Base-by-base conservation (phyloP, 2,797 vertebrate species). In the Halcyon badia region DNA sequence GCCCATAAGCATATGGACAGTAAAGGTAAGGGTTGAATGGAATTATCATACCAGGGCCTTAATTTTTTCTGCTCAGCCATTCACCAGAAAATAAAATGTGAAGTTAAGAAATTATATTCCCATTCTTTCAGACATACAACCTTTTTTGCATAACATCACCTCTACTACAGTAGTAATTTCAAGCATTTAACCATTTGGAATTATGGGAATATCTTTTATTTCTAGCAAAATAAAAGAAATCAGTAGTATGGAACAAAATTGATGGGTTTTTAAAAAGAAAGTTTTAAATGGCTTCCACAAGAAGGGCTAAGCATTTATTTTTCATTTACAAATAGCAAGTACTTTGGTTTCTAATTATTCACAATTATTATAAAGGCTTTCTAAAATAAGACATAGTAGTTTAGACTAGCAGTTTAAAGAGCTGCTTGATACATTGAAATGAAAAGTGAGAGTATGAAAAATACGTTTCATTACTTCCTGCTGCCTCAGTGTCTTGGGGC, bases 241-340 rank as follows among this genome's bases (percentile, higher is more conserved):
- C 33, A 69, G 64, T 61, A 68, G 24, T 61, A 51, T 10, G 14
- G 78, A 92, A 81, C 18, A 83, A 79, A 96, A 86, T 28, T 58
- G 5, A 48, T 72, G 78, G 30, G 18, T 69, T 94, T 96, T 92
- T 42, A 49, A 71, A 96, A 95, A 76, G n/a, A 58, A 42, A 48
- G 6, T 56, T 96, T 91, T 80, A 96, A 84, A 81, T 80, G 75
- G 52, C 79, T 95, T 89, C 80, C 84, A 30, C 54, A 57, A 94
- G 65, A 69, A 85, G 8, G 31, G 18, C 41, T 86, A 91, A 56
- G 42, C 68, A 96, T 94, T 95, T 96, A 94, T 96, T 98, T 98
- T 97, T 97, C 90, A 95, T 88, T 96, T 96, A 93, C 64, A 94
- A 98, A 95, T 94, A 92, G 46, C 25, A 90, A 96, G 87, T 28